These are phyloP conservation scores for Drosophila kurseongensis DNA, from an alignment of 1,140 invertebrate genomes.

Conservation along the genomic window DNA sequence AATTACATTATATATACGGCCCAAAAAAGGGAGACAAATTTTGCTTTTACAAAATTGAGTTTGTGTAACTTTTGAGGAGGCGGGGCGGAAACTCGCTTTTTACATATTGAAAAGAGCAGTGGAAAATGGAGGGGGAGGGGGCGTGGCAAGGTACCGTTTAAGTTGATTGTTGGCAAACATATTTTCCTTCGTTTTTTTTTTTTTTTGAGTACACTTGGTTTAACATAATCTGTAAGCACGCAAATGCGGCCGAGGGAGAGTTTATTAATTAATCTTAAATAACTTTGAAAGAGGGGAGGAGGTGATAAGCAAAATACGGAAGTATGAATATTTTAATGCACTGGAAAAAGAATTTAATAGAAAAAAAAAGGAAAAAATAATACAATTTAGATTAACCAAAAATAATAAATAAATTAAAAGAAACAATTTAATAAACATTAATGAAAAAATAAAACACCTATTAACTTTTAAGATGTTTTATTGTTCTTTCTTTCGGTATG, in stretches of 20 bases:
- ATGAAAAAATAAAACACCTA: too few relatives aligned
- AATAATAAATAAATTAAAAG: neutral
- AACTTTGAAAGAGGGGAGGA: slow-evolving; percentile 10
- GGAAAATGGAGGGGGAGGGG: neutral
- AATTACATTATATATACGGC: slow-evolving; percentile 39
- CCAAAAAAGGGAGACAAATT: slow-evolving; percentile 7
- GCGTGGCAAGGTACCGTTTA: slow-evolving; percentile 20
- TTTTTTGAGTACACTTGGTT: slow-evolving; percentile 43
- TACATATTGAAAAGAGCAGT: slow-evolving; percentile 21
- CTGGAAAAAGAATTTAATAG: too few relatives aligned
- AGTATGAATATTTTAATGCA: neutral
- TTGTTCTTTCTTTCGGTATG: too few relatives aligned
- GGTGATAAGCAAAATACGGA: neutral
- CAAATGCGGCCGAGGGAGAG: neutral
- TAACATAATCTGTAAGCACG: slow-evolving; percentile 41
- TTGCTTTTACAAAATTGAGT: slow-evolving; percentile 65
- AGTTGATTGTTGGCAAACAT: slow-evolving; percentile 43
- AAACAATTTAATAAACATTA: neutral
- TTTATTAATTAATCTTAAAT: slow-evolving; percentile 56
- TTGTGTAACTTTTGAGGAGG: slow-evolving; percentile 59
- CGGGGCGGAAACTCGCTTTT: neutral
- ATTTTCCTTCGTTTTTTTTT: neutral
- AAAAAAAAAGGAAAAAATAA: too few relatives aligned
- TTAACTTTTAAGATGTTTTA: too few relatives aligned
- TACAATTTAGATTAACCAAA: neutral